These are phyloP conservation scores for Enoplosus armatus DNA, from an alignment of 2,797 vertebrate genomes.

Conservation along the genomic window DNA sequence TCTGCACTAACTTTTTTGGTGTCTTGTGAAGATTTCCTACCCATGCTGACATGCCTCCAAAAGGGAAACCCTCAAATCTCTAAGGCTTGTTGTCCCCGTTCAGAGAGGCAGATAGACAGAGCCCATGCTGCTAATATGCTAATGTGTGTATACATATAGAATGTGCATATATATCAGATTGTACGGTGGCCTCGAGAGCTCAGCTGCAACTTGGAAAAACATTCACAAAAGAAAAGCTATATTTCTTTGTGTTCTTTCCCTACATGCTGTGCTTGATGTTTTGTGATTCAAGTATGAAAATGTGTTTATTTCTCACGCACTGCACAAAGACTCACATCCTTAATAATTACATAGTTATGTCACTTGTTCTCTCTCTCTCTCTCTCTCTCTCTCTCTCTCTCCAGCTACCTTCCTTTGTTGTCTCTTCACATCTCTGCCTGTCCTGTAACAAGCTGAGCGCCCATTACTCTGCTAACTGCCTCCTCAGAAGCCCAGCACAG, in stretches of 20 bases:
- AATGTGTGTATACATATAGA: too few relatives aligned
- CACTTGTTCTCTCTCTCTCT: background rate
- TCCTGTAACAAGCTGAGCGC: slow-evolving; percentile 57
- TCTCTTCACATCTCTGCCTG: slow-evolving; percentile 48
- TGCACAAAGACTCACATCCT: background rate
- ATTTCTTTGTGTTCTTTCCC: too few relatives aligned
- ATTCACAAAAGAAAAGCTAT: background rate
- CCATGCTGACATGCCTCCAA: background rate
- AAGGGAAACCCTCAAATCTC: background rate
- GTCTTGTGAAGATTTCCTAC: too few relatives aligned
- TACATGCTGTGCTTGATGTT: background rate
- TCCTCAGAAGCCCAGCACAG: slow-evolving; percentile 45
- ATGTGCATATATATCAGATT: too few relatives aligned
- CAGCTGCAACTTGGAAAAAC: too few relatives aligned
- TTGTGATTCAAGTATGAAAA: background rate
- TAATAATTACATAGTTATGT: slow-evolving; percentile 15
- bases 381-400: slow-evolving; percentile 1
- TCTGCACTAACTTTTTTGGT: too few relatives aligned
- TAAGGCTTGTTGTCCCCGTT: background rate
- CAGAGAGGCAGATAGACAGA: too few relatives aligned
- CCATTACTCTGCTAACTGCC: slow-evolving; percentile 65
- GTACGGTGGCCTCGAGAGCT: too few relatives aligned
- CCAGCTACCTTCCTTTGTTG: slow-evolving; percentile 31
- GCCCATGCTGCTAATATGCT: too few relatives aligned
- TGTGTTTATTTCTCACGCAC: background rate